Base-by-base conservation (phyloP, 2,113 vertebrate species). In the Larimichthys polyactis region DNA sequence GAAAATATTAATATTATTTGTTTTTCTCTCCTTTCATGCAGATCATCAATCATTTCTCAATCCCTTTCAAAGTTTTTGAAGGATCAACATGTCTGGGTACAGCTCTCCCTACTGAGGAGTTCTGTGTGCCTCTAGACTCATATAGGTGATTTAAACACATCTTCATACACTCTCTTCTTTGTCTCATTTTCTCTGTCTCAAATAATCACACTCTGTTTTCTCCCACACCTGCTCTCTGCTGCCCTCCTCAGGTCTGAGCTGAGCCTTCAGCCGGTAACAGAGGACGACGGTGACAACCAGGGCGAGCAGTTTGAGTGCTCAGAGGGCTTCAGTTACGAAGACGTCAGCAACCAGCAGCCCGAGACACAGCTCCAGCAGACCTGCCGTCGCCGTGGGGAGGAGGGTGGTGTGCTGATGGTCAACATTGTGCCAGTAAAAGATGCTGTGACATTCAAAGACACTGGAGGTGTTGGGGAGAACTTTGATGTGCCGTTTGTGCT, bases 11-110 rank as follows among this genome's bases (percentile, higher is more conserved):
- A 2, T 27, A 4, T 22, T 19, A 5, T 43, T 40, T 48, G 2
- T 52, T 57, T 69, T 74, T 44, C 0, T 75, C 1, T 40, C 0
- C 14, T 80, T 63, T 69, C 49, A 60, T 75, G 4, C 84, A 99
- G 98, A 96, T 99, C 84, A 97, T 96, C 93, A 99, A 97, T 94
- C 98, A 99, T 93, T 99, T 99, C 92, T 96, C 96, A 66, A 92
- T 97, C 75, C 95, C 97, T 0, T 94, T 99, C 83, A 96, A 89
- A 91, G 88, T 99, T 89, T 97, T 96, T 90, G 97, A 97, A 90
- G 96, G 95, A 59, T 91, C 95, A 64, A 95, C 75, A 6, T 96
- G 90, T 89, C 91, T 99, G 89, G 98, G 98, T 78, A 94, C 82
- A 65, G 96, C 97, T 84, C 92, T 90, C 44, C 96, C 98, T 71